Evolutionary conservation across 1,140 invertebrate species (phyloP).

Genomic region (Piezodorus guildinii): DNA sequence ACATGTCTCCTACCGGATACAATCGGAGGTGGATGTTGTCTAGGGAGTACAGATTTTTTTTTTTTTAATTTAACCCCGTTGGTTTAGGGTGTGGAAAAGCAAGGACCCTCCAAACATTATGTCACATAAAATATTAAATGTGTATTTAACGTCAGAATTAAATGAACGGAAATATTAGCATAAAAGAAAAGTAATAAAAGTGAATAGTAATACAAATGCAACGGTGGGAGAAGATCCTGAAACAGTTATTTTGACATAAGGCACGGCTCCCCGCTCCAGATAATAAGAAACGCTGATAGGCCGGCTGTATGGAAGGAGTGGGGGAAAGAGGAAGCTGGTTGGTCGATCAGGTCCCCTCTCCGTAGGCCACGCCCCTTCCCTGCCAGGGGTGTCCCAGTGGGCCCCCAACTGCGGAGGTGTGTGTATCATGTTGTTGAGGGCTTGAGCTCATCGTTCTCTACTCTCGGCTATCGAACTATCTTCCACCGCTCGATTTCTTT

Average conservation of each 20-base stretch:
- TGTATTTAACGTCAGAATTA: too few species aligned
- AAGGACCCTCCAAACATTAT: too few species aligned
- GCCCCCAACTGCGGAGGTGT: not conserved
- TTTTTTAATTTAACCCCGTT: too few species aligned
- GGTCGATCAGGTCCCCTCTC: not conserved
- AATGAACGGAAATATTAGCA: too few species aligned
- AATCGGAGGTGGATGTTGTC: too few species aligned
- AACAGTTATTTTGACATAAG: constrained; percentile 15
- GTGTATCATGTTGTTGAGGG: not conserved
- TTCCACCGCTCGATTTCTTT: not conserved
- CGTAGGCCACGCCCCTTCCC: not conserved
- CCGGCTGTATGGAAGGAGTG: not conserved
- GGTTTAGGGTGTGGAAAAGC: too few species aligned
- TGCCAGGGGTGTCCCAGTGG: not conserved
- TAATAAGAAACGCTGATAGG: not conserved
- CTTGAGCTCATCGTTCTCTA: not conserved
- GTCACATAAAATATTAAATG: too few species aligned
- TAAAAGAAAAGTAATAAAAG: too few species aligned
- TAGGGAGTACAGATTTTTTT: too few species aligned
- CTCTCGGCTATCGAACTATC: not conserved
- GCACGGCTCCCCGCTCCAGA: constrained; percentile 2
- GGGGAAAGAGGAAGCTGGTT: not conserved
- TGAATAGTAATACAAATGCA: too few species aligned
- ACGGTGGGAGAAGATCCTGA: not conserved
- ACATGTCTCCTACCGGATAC: too few species aligned